A percentile compares a stretch with the other conserved stretches of the same genome.
These are phyloP conservation scores for Dasysyrphus albostriatus DNA, from an alignment of 2,888 invertebrate genomes.

Conservation along the genomic window DNA sequence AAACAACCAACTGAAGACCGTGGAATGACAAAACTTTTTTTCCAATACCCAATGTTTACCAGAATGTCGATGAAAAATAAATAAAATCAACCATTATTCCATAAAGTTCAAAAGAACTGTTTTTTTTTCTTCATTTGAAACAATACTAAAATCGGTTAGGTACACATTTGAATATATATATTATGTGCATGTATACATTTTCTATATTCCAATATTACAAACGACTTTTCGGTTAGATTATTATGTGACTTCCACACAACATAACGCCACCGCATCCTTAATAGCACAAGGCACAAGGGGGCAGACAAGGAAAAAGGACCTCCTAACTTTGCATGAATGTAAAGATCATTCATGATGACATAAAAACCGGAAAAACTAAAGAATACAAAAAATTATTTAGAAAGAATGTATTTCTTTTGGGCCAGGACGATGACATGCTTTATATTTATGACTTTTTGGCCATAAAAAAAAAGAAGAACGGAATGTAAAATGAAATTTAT, in stretches of 20 bases:
- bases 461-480: slow-evolving; percentile 65
- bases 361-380: slow-evolving; percentile 49
- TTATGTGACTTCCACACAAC: slow-evolving; percentile 47
- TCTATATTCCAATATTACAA: slow-evolving; percentile 33
- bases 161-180: too few relatives aligned
- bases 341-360: slow-evolving; percentile 65
- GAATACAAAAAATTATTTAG: slow-evolving; percentile 31
- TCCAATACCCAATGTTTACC: slow-evolving; percentile 2
- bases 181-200: too few relatives aligned
- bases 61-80: slow-evolving; percentile 4
- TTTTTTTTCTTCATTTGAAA: slow-evolving; percentile 1
- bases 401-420: slow-evolving; percentile 64
- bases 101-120: slow-evolving; percentile 1
- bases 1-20: not conserved
- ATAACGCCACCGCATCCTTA: slow-evolving; percentile 38
- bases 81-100: slow-evolving; percentile 12
- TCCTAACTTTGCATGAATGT: slow-evolving; percentile 39
- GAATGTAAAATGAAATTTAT: slow-evolving; percentile 74
- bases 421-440: slow-evolving; percentile 67
- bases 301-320: slow-evolving; percentile 13
- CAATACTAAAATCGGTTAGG: slow-evolving; percentile 1
- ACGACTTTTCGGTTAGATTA: slow-evolving; percentile 35
- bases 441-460: slow-evolving; percentile 74
- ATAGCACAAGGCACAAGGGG: not conserved
- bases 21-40: not conserved